A percentile compares a stretch with the other conserved stretches of the same genome.
These are phyloP conservation scores for Corythoichthys intestinalis DNA, from an alignment of 2,113 vertebrate genomes.

Conservation along the genomic window DNA sequence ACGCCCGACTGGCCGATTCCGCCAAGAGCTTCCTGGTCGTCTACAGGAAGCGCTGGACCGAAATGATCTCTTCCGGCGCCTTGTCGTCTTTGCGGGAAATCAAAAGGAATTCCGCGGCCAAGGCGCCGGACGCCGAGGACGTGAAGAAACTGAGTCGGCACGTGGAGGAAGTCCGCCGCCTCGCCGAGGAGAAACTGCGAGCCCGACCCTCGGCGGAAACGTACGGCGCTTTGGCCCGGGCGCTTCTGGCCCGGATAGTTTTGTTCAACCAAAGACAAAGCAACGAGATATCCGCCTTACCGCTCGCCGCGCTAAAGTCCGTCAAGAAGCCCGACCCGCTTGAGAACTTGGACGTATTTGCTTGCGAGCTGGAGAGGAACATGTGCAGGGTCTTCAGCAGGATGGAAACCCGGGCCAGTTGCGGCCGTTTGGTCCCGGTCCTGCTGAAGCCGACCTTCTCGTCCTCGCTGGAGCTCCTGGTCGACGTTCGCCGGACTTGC, in stretches of 20 bases:
- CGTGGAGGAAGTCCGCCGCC: slow-evolving; percentile 32
- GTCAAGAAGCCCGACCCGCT: background rate
- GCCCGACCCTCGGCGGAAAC: slow-evolving; percentile 23
- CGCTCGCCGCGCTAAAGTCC: slow-evolving; percentile 18
- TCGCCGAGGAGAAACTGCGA: slow-evolving; percentile 37
- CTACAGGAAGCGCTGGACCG: slow-evolving; percentile 48
- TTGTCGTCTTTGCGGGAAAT: slow-evolving; percentile 22
- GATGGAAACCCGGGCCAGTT: slow-evolving; percentile 34
- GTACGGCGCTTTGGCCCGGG: slow-evolving; percentile 29
- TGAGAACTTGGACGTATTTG: slow-evolving; percentile 6
- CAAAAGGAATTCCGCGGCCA: slow-evolving; percentile 3
- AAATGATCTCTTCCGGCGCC: slow-evolving; percentile 29
- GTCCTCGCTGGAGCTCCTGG: slow-evolving; percentile 41
- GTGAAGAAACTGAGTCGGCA: slow-evolving; percentile 36
- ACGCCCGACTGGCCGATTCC: slow-evolving; percentile 19
- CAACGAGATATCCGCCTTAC: slow-evolving; percentile 12
- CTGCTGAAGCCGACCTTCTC: slow-evolving; percentile 39
- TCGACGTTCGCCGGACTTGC: slow-evolving; percentile 13
- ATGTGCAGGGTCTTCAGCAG: slow-evolving; percentile 42
- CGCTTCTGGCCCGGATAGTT: slow-evolving; percentile 23
- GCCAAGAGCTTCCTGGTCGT: slow-evolving; percentile 38
- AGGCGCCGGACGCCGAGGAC: slow-evolving; percentile 32
- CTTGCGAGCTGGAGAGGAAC: slow-evolving; percentile 39
- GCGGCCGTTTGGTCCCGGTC: slow-evolving; percentile 43
- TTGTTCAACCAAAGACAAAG: slow-evolving; percentile 45